A percentile compares a stretch with the other conserved stretches of the same genome.
These are phyloP conservation scores for Conus canariensis DNA, from an alignment of 2,888 invertebrate genomes.

Conservation along the genomic window DNA sequence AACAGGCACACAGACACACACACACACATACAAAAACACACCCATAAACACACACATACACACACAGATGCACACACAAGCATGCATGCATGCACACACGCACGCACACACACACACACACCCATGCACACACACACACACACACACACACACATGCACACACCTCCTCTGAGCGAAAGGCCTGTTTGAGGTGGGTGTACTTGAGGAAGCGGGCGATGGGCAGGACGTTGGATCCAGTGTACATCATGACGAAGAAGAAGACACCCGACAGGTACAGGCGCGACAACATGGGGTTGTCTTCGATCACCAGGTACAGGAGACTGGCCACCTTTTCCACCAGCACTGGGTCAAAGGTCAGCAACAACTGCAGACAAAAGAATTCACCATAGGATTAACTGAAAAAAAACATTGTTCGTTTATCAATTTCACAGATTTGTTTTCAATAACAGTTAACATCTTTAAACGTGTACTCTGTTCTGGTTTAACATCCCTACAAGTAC, in stretches of 20 bases:
- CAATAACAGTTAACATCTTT: too few relatives aligned
- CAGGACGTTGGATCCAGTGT: constrained; percentile 97
- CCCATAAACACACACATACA: too few relatives aligned
- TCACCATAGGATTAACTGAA: too few relatives aligned
- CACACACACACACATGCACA: background rate
- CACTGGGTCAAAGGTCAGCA: constrained; percentile 98
- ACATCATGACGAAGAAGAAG: constrained; percentile 99
- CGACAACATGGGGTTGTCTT: constrained; percentile 96
- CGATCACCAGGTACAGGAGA: constrained; percentile 86
- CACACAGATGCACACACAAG: too few relatives aligned
- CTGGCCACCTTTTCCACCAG: constrained; percentile 97
- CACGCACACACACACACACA: background rate
- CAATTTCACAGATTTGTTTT: too few relatives aligned
- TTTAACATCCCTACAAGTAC: too few relatives aligned
- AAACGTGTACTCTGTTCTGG: too few relatives aligned
- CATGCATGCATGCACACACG: background rate
- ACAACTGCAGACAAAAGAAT: constrained; percentile 80
- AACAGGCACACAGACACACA: too few relatives aligned
- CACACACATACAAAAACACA: too few relatives aligned
- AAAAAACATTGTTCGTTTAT: too few relatives aligned
- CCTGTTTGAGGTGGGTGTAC: constrained; percentile 96
- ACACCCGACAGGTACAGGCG: constrained; percentile 96
- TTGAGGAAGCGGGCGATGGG: constrained; percentile 97
- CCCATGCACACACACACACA: background rate
- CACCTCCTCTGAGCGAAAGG: constrained; percentile 94